Percentiles rank a stretch among this genome's conserved stretches.
These are phyloP conservation scores for Drosophila neoperkinsi DNA, from an alignment of 2,888 invertebrate species.

Conservation along the genomic window DNA sequence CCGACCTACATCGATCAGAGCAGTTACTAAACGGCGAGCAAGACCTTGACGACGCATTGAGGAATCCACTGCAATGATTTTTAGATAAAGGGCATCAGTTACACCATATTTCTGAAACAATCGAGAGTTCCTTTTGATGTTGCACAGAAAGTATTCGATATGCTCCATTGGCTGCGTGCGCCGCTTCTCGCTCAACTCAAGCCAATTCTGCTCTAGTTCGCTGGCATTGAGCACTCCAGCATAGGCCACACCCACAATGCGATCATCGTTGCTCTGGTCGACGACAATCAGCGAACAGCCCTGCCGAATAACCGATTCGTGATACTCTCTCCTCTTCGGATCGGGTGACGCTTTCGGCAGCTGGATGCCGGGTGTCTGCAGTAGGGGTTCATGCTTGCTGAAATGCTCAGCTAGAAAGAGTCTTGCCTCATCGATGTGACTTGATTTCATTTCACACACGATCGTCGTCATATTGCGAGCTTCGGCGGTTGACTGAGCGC, in stretches of 20 bases:
- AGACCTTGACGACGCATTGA: slow-evolving; percentile 59
- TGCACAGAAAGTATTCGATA: slow-evolving; percentile 57
- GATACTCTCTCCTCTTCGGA: slow-evolving; percentile 10
- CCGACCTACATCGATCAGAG: slow-evolving; percentile 63
- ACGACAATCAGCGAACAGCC: slow-evolving; percentile 56
- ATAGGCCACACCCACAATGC: slow-evolving; percentile 52
- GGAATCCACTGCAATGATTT: slow-evolving; percentile 53
- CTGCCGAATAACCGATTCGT: slow-evolving; percentile 26
- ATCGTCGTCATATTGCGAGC: slow-evolving; percentile 29
- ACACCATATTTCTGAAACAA: slow-evolving; percentile 52
- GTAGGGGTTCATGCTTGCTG: slow-evolving; percentile 48
- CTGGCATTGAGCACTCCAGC: slow-evolving; percentile 29
- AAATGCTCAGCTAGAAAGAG: slow-evolving; percentile 50
- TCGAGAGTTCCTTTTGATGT: slow-evolving; percentile 64
- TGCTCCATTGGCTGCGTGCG: slow-evolving; percentile 44
- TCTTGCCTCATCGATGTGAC: slow-evolving; percentile 36
- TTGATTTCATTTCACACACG: slow-evolving; percentile 32
- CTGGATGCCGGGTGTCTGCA: slow-evolving; percentile 29
- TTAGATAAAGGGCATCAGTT: slow-evolving; percentile 52
- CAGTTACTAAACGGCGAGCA: slow-evolving; percentile 62
- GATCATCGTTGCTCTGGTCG: slow-evolving; percentile 28
- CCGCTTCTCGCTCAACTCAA: slow-evolving; percentile 10
- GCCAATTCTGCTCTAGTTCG: slow-evolving; percentile 42
- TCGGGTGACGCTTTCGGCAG: background rate
- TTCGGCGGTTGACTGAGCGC: no score